Base-by-base conservation (phyloP, 2,113 vertebrate genomes). In the Neopipo cinnamomea region DNA sequence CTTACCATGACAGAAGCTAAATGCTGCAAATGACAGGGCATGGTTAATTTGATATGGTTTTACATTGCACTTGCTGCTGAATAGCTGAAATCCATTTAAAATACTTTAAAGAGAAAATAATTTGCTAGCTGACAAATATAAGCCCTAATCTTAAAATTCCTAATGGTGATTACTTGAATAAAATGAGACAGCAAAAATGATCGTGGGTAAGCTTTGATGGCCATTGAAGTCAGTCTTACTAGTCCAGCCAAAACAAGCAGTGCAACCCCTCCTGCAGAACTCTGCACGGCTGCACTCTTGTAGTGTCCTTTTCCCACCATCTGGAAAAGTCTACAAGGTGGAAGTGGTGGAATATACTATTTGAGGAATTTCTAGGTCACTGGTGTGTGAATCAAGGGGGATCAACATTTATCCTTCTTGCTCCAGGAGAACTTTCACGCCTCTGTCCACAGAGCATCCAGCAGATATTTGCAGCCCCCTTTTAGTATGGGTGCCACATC, bases 191-290 rank as follows among this genome's bases (percentile, higher is more conserved):
- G 42, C 88, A 55, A 58, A 81, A 88, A 66, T n/a, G 4, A 7
- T 8, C 62, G 30, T 37, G 12, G 3, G 3, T 61, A 41, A 63
- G 10, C 33, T 78, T 67, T 75, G 41, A 39, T 17, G 23, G 47
- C 27, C 30, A 47, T 44, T 7, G 5, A 25, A 73, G 6, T 52
- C 27, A 22, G 23, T 31, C 23, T 58, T 46, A 33, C 6, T 27
- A 67, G 42, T 56, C 18, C 52, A 62, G 27, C 8, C 62, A 71
- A 71, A 66, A 76, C 0, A 0, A 58, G 20, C 1, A 2, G 31
- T 16, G 9, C 21, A 14, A 39, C 35, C 9, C 5, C 14, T 50
- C 23, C 6, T 7, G 1, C n/a, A n/a, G 30, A 49, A 52, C 6
- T 25, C 22, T 8, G 9, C 0, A 2, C 16, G 31, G 27, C n/a